These are phyloP conservation scores for Dimorphilus gyrociliatus DNA, from an alignment of 2,888 invertebrate species.

Conservation along the genomic window DNA sequence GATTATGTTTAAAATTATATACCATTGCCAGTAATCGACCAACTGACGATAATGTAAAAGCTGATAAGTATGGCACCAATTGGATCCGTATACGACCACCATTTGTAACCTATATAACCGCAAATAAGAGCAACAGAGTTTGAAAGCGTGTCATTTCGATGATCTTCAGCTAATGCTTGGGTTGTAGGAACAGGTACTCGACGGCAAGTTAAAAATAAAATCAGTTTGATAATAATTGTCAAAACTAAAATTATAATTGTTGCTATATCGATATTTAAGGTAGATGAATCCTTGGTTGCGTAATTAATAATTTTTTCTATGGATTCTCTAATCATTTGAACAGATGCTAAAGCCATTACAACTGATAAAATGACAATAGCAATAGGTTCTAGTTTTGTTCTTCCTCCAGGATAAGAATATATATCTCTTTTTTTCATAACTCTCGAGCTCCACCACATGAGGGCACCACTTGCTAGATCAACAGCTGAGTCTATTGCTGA, in stretches of 20 bases:
- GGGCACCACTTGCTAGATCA: conserved; percentile 37
- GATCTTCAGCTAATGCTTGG: conserved; percentile 38
- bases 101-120: conserved; percentile 30
- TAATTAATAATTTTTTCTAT: conserved; percentile 23
- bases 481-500: conserved; percentile 40
- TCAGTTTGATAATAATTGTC: conserved; percentile 3
- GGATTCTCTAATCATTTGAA: conserved; percentile 37
- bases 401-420: conserved; percentile 15
- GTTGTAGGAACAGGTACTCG: conserved; percentile 24
- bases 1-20: conserved; percentile 8
- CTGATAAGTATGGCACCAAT: conserved; percentile 40
- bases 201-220: conserved; percentile 7
- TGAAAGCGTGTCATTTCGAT: conserved; percentile 40
- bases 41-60: conserved; percentile 38
- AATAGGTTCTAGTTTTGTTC: conserved; percentile 38
- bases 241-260: conserved; percentile 3
- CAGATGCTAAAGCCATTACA: conserved; percentile 39
- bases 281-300: neutral
- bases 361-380: conserved; percentile 38
- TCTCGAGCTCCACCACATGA: conserved; percentile 35
- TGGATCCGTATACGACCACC: conserved; percentile 39
- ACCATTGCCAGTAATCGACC: conserved; percentile 38
- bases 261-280: conserved; percentile 1
- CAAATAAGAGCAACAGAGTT: conserved; percentile 38
- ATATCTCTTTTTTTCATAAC: conserved; percentile 36